A percentile compares a stretch with the other conserved stretches of the same genome.
Conservation (phyloP, 1,140 invertebrate genomes). For the Limonius californicus region DNA sequence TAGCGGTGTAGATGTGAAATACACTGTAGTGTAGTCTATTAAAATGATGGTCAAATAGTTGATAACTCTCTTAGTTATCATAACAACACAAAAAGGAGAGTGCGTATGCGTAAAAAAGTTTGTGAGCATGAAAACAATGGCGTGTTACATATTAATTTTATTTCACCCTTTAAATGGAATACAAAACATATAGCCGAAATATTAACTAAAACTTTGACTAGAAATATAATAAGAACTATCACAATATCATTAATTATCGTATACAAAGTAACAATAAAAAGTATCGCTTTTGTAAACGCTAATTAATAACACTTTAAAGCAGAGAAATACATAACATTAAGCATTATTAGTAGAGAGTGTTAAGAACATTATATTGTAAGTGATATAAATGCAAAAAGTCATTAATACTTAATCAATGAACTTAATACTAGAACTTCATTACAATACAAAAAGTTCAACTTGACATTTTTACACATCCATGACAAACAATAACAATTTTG, state of each 20-base stretch:
- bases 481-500: not conserved
- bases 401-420: not conserved
- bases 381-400: slow-evolving; percentile 10
- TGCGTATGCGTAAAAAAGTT: not conserved
- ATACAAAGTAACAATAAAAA: not conserved
- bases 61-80: not conserved
- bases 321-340: slow-evolving; percentile 15
- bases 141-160: slow-evolving; percentile 10
- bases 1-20: slow-evolving; percentile 35
- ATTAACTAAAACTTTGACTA: slow-evolving; percentile 8
- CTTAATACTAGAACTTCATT: slow-evolving; percentile 5
- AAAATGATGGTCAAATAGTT: not conserved
- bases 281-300: not conserved
- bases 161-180: slow-evolving; percentile 13
- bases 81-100: not conserved
- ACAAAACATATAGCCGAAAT: slow-evolving; percentile 11
- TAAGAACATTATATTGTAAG: slow-evolving; percentile 10
- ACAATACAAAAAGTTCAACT: not conserved
- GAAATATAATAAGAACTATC: slow-evolving; percentile 7
- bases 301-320: slow-evolving; percentile 7
- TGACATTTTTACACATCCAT: not conserved
- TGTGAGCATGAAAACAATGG: not conserved
- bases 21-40: slow-evolving; percentile 22
- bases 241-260: not conserved
- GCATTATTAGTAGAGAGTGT: slow-evolving; percentile 14